These are phyloP conservation scores for Habrosyne pyritoides DNA, from an alignment of 2,888 invertebrate species.

Conservation along the genomic window DNA sequence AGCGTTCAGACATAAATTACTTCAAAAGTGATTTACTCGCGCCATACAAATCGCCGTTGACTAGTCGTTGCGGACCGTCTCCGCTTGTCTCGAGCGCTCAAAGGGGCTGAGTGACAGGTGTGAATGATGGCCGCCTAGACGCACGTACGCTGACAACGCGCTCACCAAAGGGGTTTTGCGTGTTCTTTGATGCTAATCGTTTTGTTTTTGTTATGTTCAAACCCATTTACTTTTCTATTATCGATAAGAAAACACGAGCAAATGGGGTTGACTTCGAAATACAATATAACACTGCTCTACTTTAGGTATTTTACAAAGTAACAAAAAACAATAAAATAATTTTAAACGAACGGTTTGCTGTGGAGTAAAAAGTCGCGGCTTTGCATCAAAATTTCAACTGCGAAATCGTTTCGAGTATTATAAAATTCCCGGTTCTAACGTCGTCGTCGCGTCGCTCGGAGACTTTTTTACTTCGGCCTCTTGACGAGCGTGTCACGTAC, in stretches of 20 bases:
- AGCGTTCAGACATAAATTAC: conserved; percentile 71
- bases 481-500: conserved; percentile 75
- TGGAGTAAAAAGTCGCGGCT: conserved; percentile 31
- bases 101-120: conserved; percentile 72
- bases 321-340: background rate
- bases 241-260: conserved; percentile 29
- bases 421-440: conserved; percentile 41
- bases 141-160: conserved; percentile 65
- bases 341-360: conserved; percentile 19
- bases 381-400: conserved; percentile 39
- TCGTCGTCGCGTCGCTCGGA: conserved; percentile 29
- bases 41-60: conserved; percentile 72
- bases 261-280: background rate
- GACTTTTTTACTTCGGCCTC: conserved; percentile 53
- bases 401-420: conserved; percentile 33
- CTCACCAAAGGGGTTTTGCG: conserved; percentile 51
- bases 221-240: conserved; percentile 42
- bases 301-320: no score
- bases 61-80: conserved; percentile 68
- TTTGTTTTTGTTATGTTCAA: conserved; percentile 50
- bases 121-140: conserved; percentile 62
- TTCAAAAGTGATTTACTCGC: conserved; percentile 79
- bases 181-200: conserved; percentile 68
- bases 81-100: conserved; percentile 54
- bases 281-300: no score